Evolutionary conservation across 2,888 invertebrate genomes (phyloP), one percentile per base, ranked within the genome.

Genomic region (Amorpha juglandis): DNA sequence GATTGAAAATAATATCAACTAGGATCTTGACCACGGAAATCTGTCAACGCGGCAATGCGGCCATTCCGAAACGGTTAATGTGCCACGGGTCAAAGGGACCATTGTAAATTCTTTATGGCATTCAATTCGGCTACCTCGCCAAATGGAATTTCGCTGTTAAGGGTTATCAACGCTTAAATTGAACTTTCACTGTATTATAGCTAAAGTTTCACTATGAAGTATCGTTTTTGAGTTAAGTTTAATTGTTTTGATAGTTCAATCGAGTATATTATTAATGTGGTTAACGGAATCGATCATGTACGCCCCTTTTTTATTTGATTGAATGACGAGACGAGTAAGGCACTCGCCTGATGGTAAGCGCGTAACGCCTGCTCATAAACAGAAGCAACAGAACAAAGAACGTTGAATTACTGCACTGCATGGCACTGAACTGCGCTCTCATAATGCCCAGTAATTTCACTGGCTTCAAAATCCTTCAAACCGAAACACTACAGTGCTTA

Each of bases 101-200:
- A 78, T 78, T 78, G 79, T 82, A 81, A 80, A 81, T 82, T 80
- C 79, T 79, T 79, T 77, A 78, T 76, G 72, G 72, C 70, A 76
- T 80, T 82, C 80, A 76, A 76, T 76, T 69, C 75, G 76, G 74
- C 78, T 78, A 75, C 76, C 71, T 70, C 65, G 69, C 77, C 80
- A 84, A 86, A 87, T 87, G 86, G 87, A 82, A 75, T 84, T 86
- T 82, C 77, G 77, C 70, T 87, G 86, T 87, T 78, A 79, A 74
- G 69, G 73, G 70, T 70, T 74, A 71, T 77, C 72, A 73, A 73
- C 74, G 71, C 73, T 67, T 69, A 71, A 76, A 76, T 74, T 67
- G 74, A 71, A 68, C 65, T 69, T 66, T 66, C 58, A 42, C 63
- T 66, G 65, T 69, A 68, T 53, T 35, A 8, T n/a, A 53, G 33